Conservation (phyloP, 2,797 vertebrate genomes). For the Antennarius maculatus region DNA sequence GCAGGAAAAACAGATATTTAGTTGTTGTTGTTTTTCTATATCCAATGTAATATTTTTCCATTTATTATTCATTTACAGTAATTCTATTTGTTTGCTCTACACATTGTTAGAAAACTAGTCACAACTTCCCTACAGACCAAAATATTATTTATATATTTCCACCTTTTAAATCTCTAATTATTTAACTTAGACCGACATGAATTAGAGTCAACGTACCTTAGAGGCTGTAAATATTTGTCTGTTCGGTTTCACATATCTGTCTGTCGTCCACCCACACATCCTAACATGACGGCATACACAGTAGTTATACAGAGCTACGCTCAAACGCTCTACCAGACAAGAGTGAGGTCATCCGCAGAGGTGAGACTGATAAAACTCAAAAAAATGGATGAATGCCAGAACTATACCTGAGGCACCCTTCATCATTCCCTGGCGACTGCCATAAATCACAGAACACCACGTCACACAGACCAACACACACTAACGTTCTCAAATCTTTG, state of each 20-base stretch:
- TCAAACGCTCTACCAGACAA: conserved; percentile 15
- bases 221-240: neutral
- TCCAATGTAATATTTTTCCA: neutral
- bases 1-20: conserved; percentile 8
- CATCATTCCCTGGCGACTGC: conserved; percentile 16
- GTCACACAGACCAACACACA: conserved; percentile 5
- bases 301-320: neutral
- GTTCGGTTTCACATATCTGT: neutral
- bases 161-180: neutral
- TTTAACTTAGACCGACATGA: neutral
- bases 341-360: conserved; percentile 46
- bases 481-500: conserved; percentile 15
- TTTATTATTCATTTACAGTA: neutral
- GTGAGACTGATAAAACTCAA: conserved; percentile 46
- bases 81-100: neutral
- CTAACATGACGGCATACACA: neutral
- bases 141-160: neutral
- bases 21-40: neutral
- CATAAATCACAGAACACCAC: conserved; percentile 25
- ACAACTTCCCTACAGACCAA: neutral
- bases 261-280: neutral
- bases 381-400: conserved; percentile 59
- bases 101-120: neutral
- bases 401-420: conserved; percentile 31
- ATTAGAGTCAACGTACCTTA: neutral